phyloP scores from a whole-genome alignment of 1,140 invertebrate species.

The Brachionus calyciflorus region DNA sequence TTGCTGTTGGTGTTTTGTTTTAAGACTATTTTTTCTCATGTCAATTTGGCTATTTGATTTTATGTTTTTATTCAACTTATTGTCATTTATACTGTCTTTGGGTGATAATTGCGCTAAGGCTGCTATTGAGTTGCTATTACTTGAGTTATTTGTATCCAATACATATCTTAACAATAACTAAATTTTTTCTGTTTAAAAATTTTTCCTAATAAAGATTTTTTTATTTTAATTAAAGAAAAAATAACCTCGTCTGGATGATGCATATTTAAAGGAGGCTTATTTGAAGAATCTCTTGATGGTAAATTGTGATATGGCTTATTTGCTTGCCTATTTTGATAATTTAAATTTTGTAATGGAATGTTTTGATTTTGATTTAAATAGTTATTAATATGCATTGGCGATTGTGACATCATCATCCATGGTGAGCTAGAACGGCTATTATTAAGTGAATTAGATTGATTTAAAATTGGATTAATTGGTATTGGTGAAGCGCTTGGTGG shows the following conservation, averaged over 20 bases:
- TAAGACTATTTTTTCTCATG: constrained; percentile 7
- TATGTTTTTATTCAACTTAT: not conserved
- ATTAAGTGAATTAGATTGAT: constrained; percentile 25
- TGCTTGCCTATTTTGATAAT: not conserved
- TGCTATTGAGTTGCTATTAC: not conserved
- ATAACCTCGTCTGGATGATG: constrained; percentile 15
- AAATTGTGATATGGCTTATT: not conserved
- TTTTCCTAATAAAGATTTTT: not conserved
- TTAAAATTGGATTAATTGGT: not conserved
- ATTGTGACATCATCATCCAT: constrained; percentile 3
- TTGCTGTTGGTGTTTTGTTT: not conserved
- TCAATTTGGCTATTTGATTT: not conserved
- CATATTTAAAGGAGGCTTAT: not conserved
- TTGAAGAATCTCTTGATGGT: constrained; percentile 4
- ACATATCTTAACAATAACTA: not conserved
- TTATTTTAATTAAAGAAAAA: not conserved
- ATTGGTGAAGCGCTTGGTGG: constrained; percentile 3
- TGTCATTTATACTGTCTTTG: not conserved
- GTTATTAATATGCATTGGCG: not conserved
- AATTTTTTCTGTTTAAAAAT: not conserved
- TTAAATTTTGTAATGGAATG: not conserved
- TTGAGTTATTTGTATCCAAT: not conserved
- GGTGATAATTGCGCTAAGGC: not conserved
- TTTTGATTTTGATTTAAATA: not conserved
- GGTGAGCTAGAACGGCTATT: constrained; percentile 39